Evolutionary conservation across 1,140 invertebrate genomes (phyloP).

Genomic region (Oncopodura yosiiana): DNA sequence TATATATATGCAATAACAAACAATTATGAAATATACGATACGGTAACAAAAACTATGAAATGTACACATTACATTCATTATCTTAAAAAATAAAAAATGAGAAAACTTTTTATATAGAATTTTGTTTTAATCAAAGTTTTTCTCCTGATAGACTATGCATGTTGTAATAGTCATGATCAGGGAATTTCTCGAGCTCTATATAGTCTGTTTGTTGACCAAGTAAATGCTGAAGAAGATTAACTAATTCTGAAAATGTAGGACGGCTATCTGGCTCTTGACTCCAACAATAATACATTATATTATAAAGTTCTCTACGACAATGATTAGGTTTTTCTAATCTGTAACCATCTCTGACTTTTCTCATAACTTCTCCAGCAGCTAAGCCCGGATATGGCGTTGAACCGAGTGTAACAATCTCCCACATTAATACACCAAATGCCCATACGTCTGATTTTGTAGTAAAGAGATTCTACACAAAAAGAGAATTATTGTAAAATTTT

Average conservation of each 20-base stretch:
- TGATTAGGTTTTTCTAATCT: slow-evolving; percentile 79
- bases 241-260: slow-evolving; percentile 68
- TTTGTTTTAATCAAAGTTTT: slow-evolving; percentile 65
- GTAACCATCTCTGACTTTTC: slow-evolving; percentile 64
- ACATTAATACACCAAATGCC: slow-evolving; percentile 84
- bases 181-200: slow-evolving; percentile 82
- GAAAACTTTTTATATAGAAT: too few species aligned
- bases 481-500: too few species aligned
- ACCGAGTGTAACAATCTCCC: slow-evolving; percentile 60
- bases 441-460: slow-evolving; percentile 84
- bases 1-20: too few species aligned
- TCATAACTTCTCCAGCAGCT: slow-evolving; percentile 53
- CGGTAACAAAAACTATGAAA: too few species aligned
- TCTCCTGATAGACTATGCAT: slow-evolving; percentile 74
- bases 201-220: slow-evolving; percentile 82
- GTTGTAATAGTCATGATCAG: slow-evolving; percentile 89
- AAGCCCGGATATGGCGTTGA: slow-evolving; percentile 82
- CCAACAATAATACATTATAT: slow-evolving; percentile 92
- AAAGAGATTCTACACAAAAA: too few species aligned
- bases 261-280: slow-evolving; percentile 64
- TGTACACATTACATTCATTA: too few species aligned
- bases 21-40: too few species aligned
- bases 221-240: slow-evolving; percentile 65
- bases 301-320: slow-evolving; percentile 76
- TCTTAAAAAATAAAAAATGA: too few species aligned